Percentiles rank a stretch among this genome's conserved stretches.
Conservation (phyloP, 2,797 vertebrate species). For the Nothura maculosa region DNA sequence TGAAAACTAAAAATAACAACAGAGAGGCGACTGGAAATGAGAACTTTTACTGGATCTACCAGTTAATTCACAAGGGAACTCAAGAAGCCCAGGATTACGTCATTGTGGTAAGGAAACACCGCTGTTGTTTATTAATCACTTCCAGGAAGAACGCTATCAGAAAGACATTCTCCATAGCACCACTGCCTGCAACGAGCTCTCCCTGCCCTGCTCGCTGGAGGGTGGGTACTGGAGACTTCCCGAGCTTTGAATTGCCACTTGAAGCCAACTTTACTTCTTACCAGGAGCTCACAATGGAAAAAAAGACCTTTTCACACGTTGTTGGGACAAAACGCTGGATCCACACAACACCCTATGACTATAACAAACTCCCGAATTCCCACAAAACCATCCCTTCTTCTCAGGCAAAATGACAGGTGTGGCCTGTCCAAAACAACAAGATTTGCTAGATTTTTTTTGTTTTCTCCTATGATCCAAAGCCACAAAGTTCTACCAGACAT, state of each 20-base stretch:
- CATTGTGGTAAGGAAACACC: slow-evolving; percentile 18
- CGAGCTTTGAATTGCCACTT: neutral
- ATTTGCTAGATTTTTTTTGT: neutral
- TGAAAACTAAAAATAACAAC: neutral
- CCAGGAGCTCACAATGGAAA: neutral
- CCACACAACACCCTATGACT: neutral
- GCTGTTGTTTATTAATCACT: slow-evolving; percentile 33
- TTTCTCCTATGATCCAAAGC: neutral
- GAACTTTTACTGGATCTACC: slow-evolving; percentile 43
- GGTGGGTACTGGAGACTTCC: neutral
- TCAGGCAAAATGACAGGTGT: neutral
- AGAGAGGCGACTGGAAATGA: neutral
- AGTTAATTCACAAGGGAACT: slow-evolving; percentile 4
- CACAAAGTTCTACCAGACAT: rapidly evolving
- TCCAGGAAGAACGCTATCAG: slow-evolving; percentile 37
- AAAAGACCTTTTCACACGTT: neutral
- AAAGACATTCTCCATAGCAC: slow-evolving; percentile 12
- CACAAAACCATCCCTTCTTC: neutral
- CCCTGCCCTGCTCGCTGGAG: neutral
- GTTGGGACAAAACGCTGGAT: neutral
- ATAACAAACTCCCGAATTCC: neutral
- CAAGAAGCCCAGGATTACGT: slow-evolving; percentile 44
- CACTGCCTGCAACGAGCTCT: neutral
- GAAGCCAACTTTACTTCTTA: neutral
- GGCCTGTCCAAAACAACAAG: neutral